A percentile compares a stretch with the other conserved stretches of the same genome.
These are phyloP conservation scores for Diadumene lineata DNA, from an alignment of 92 coral and sea anemone genomes.

Conservation along the genomic window DNA sequence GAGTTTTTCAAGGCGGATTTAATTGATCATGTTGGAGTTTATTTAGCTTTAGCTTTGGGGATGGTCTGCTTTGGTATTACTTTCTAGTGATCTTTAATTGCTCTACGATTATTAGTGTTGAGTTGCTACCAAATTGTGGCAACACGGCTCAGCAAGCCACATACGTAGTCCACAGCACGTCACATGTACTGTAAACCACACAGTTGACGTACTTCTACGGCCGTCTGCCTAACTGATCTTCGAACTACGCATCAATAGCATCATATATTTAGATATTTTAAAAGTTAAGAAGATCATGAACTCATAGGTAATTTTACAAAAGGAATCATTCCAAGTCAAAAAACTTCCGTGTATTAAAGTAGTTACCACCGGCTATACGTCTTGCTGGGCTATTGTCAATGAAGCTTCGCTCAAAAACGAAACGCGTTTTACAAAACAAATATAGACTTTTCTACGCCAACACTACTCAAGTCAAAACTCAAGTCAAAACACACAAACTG, in stretches of 20 bases:
- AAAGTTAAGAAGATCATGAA: not conserved
- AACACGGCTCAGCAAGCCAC: constrained; percentile 31
- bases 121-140: constrained; percentile 21
- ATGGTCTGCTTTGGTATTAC: not conserved
- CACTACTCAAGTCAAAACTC: not conserved
- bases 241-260: not conserved
- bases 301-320: not conserved
- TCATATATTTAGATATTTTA: not conserved
- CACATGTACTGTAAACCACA: constrained; percentile 15
- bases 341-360: constrained; percentile 18
- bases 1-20: not conserved
- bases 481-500: constrained; percentile 3
- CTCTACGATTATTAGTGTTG: constrained; percentile 29
- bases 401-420: constrained; percentile 22
- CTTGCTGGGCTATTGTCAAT: constrained; percentile 36
- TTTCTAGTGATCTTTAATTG: constrained; percentile 23
- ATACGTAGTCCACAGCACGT: constrained; percentile 23
- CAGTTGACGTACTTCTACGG: not conserved
- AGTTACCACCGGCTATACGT: constrained; percentile 21
- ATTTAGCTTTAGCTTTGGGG: not conserved
- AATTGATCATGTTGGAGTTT: not conserved
- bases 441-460: not conserved
- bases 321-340: not conserved
- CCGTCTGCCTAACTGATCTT: not conserved
- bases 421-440: constrained; percentile 34